phyloP scores from a whole-genome alignment of 2,888 invertebrate genomes.

The Euplexia lucipara region DNA sequence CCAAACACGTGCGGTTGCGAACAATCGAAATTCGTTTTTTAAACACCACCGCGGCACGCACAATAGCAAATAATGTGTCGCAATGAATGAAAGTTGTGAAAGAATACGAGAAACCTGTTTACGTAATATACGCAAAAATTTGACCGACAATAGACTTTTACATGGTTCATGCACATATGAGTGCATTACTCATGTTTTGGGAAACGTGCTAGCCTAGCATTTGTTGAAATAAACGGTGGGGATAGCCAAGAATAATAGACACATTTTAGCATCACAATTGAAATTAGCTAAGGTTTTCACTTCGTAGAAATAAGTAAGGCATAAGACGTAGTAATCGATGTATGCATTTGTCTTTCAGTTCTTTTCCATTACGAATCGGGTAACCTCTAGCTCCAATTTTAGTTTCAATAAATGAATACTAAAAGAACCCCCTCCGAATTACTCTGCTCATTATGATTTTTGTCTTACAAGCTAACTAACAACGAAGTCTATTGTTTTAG shows the following conservation, averaged over 20 bases:
- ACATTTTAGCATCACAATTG: slow-evolving; percentile 44
- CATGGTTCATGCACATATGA: slow-evolving; percentile 68
- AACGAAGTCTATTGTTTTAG: not conserved
- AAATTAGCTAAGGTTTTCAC: slow-evolving; percentile 51
- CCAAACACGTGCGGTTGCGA: slow-evolving; percentile 51
- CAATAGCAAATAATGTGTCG: slow-evolving; percentile 70
- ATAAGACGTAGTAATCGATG: slow-evolving; percentile 22
- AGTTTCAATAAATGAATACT: not conserved
- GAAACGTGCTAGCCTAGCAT: slow-evolving; percentile 31
- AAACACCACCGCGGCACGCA: slow-evolving; percentile 66
- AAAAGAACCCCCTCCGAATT: not conserved
- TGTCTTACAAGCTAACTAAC: not conserved
- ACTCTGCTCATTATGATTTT: not conserved
- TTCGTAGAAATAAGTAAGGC: slow-evolving; percentile 33
- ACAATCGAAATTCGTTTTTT: slow-evolving; percentile 65
- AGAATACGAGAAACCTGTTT: slow-evolving; percentile 72
- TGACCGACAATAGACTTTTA: slow-evolving; percentile 63
- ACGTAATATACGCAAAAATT: slow-evolving; percentile 70
- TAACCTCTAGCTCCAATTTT: not conserved
- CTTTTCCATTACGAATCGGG: slow-evolving; percentile 29
- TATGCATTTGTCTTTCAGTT: slow-evolving; percentile 13
- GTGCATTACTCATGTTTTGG: slow-evolving; percentile 59
- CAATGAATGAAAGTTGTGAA: slow-evolving; percentile 79
- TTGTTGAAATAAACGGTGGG: slow-evolving; percentile 40
- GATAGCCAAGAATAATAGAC: slow-evolving; percentile 55